phyloP scores from a whole-genome alignment of 2,888 invertebrate species.

The Dynastes maya region DNA sequence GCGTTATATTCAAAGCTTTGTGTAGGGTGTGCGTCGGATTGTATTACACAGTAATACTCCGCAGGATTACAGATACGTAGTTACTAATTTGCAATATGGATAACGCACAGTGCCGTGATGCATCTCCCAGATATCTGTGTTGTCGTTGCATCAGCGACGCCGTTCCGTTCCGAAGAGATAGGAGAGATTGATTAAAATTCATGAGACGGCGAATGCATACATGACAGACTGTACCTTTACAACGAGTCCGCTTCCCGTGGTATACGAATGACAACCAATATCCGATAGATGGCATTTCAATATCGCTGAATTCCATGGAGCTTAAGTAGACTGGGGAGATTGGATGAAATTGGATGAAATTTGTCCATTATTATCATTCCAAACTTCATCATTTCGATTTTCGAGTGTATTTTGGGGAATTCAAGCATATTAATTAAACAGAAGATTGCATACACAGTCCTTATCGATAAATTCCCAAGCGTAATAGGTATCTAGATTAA shows the following conservation, averaged over 20 bases:
- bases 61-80: neutral
- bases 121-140: neutral
- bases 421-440: no score
- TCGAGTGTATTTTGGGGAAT: no score
- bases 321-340: no score
- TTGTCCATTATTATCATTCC: no score
- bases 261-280: neutral
- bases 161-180: neutral
- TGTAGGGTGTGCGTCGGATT: neutral
- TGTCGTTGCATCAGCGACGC: neutral
- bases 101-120: neutral
- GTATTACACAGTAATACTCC: neutral
- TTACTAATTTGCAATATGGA: neutral
- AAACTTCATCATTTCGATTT: no score
- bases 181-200: conserved; percentile 3
- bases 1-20: neutral
- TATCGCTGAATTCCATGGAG: no score
- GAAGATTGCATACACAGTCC: no score
- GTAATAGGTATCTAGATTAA: no score
- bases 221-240: neutral
- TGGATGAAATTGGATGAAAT: no score
- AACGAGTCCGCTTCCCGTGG: neutral
- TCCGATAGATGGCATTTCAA: neutral
- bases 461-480: no score
- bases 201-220: neutral